Base-by-base conservation (phyloP, 2,113 vertebrate species). In the Sapajus apella region DNA sequence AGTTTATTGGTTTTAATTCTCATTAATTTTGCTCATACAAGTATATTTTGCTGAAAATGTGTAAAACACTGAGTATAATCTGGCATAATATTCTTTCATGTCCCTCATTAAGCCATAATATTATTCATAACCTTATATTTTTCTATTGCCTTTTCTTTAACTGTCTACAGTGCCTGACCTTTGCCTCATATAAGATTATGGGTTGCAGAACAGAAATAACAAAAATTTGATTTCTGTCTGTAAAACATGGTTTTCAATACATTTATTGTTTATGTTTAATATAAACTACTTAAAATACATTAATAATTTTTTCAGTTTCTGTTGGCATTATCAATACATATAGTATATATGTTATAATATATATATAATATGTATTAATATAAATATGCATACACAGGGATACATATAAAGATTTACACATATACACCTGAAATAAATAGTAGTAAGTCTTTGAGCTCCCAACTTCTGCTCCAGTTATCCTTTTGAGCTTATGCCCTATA, bases 1-100 rank as follows among this genome's bases (percentile, higher is more conserved):
- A 13, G 91, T 98, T 98, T 94, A 94, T 77, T 20, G 25, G 14
- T 96, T 95, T 97, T 97, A 98, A 97, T 97, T 95, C 56, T 86
- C 79, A 97, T 93, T 97, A 98, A 91, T 97, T 87, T 58, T 85
- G 17, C 0, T 1, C 75, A 68, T 84, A 81, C 27, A 52, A 87
- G 30, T 93, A 25, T n/a, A 40, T 68, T 96, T 97, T 89, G 32
- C 35, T 96, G 70, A 90, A 17, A 27, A 4, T 17, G 6, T 56
- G 79, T 76, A 96, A 96, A 97, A 94, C 2, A 87, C 4, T 25
- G 8, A 40, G 25, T 88, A 84, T 72, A 97, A 10, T 14, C 35
- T 91, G 75, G 30, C 37, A 61, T 84, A 95, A 90, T n/a, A 25
- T 0, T 32, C 56, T 97, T 87, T 96, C 35, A 97, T 95, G 17